These are phyloP conservation scores for Astreopora myriophthalma DNA, from an alignment of 64 coral and sea anemone species.

Conservation along the genomic window DNA sequence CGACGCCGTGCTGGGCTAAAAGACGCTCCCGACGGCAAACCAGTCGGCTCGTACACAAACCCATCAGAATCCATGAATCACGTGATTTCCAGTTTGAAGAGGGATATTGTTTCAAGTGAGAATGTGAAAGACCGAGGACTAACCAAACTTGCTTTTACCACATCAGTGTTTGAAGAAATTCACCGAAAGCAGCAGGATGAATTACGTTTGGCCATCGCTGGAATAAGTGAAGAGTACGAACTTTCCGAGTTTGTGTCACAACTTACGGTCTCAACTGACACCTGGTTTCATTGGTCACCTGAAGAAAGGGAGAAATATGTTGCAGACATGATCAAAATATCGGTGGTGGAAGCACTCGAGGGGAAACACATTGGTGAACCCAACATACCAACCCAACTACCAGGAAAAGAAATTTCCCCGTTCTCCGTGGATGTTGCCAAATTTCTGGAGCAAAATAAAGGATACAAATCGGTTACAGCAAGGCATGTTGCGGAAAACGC, in stretches of 20 bases:
- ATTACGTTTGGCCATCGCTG: not conserved
- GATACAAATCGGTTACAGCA: not conserved
- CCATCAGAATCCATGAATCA: conserved; percentile 50
- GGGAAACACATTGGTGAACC: not conserved
- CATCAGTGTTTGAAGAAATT: conserved; percentile 22
- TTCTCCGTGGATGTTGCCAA: not conserved
- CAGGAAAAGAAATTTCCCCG: not conserved
- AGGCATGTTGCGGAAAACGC: not conserved
- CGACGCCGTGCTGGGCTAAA: conserved; percentile 10
- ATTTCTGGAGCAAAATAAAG: not conserved
- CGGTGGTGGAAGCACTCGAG: not conserved
- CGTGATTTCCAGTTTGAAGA: conserved; percentile 12
- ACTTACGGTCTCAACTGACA: not conserved
- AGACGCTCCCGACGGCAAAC: not conserved
- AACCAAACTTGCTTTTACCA: conserved; percentile 17
- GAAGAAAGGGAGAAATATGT: not conserved
- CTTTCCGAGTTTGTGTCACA: not conserved
- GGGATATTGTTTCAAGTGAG: not conserved
- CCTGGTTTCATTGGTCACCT: not conserved
- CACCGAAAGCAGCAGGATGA: conserved; percentile 11
- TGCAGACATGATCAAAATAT: not conserved
- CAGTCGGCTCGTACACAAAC: conserved; percentile 34
- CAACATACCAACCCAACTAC: not conserved
- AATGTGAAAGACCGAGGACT: not conserved
- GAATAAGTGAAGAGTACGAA: conserved; percentile 13